These are phyloP conservation scores for Bursaphelenchus mucronatus DNA, from an alignment of 1,140 invertebrate genomes.

Conservation along the genomic window DNA sequence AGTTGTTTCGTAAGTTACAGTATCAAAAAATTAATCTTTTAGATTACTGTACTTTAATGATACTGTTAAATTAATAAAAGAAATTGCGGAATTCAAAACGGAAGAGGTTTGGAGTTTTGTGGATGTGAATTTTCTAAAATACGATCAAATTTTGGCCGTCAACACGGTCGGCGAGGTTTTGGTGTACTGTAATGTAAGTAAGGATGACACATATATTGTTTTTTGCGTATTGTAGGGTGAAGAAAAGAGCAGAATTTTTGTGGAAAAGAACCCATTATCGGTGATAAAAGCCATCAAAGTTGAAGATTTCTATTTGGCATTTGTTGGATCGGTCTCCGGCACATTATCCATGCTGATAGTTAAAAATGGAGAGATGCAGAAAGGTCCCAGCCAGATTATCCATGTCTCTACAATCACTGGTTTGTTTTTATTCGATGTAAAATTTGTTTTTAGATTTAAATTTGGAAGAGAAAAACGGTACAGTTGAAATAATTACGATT, in stretches of 20 bases:
- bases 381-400: not conserved
- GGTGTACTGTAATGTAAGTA: not conserved
- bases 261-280: constrained; percentile 7
- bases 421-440: not conserved
- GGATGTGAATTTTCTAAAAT: constrained; percentile 11
- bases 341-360: not conserved
- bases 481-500: not conserved
- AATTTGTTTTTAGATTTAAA: not conserved
- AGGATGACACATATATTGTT: not conserved
- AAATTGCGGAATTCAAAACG: not conserved
- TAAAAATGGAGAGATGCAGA: not conserved
- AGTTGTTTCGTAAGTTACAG: not conserved
- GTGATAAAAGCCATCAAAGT: not conserved
- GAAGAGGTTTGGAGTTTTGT: constrained; percentile 4
- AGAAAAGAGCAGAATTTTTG: not conserved
- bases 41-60: constrained; percentile 1
- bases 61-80: not conserved
- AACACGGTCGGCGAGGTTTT: constrained; percentile 7
- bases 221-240: constrained; percentile 5
- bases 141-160: not conserved
- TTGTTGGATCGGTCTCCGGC: constrained; percentile 3
- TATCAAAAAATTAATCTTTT: not conserved
- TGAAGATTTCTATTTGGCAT: not conserved
- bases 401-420: constrained; percentile 20
- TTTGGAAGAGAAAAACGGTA: not conserved